A percentile compares a stretch with the other conserved stretches of the same genome.
These are phyloP conservation scores for Malaclemys terrapin DNA, from an alignment of 2,113 vertebrate species.

Conservation along the genomic window DNA sequence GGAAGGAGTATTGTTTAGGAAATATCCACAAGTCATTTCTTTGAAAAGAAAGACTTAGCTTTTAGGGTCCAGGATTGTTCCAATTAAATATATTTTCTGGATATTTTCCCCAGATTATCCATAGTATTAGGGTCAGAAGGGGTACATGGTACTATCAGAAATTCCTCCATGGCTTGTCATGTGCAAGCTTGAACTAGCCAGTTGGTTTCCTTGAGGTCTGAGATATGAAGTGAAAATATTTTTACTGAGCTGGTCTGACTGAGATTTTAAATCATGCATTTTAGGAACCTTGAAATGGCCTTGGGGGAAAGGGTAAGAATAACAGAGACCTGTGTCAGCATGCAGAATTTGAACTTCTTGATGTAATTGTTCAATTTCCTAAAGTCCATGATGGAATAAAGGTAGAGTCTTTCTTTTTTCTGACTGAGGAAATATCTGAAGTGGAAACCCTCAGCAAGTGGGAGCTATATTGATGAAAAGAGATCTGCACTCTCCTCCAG, in stretches of 20 bases:
- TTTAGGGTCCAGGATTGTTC: not conserved
- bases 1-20: not conserved
- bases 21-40: not conserved
- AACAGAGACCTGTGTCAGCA: not conserved
- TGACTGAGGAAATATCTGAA: not conserved
- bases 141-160: not conserved
- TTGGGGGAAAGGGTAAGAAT: not conserved
- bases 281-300: not conserved
- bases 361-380: not conserved
- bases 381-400: not conserved
- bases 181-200: not conserved
- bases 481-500: constrained; percentile 41
- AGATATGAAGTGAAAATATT: not conserved
- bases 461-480: constrained; percentile 44
- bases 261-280: not conserved
- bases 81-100: not conserved
- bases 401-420: not conserved
- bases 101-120: not conserved
- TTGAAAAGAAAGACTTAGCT: not conserved
- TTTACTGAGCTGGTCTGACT: not conserved
- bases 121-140: not conserved
- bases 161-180: not conserved
- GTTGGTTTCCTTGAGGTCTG: not conserved
- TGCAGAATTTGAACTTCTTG: not conserved
- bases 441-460: not conserved